Evolutionary conservation across 2,797 vertebrate genomes (phyloP), one percentile per base, ranked within the genome.

Genomic region (Eospalax fontanierii): DNA sequence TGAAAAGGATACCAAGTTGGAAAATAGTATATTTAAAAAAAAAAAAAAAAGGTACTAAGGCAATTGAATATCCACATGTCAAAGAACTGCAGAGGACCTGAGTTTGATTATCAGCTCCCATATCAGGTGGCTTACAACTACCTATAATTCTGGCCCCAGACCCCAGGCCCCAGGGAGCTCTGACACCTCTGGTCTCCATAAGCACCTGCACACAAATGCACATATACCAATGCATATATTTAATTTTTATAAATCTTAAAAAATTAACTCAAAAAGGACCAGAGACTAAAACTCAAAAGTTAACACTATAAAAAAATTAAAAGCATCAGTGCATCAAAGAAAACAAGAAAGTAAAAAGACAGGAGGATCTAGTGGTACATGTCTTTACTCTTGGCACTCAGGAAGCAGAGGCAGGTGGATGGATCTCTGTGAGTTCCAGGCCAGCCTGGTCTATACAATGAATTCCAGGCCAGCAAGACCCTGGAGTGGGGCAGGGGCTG

Each of bases 271-370:
- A 75, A 82, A 75, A 75, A 66, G 43, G 24, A 70, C 30, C 12
- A 83, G 70, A 82, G 61, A 43, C 24, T 19, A 93, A 89, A 68
- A 14, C 70, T 21, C 66, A 74, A 84, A 4, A 87, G 40, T 14
- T 93, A 87, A 81, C 70, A 80, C 9, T 92, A 63, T 30, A 57
- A 75, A 84, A 68, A 33, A 57, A 28, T 54, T 21, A 15, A n/a
- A 81, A 68, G 14, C 18, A 78, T 43, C 26, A 89, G n/a, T 63
- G 14, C 28, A 78, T 83, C 50, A 91, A 83, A 94, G n/a, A 30
- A 70, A 2, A 83, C 26, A 73, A 83, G 43, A 68, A 70, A 83
- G n/a, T 78, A 63, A 71, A 83, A 74, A 40, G 35, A 73, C 7
- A 40, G 40, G 19, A 4, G 35, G 57, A 46, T 46, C 46, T 46